Evolutionary conservation across 2,888 invertebrate species (phyloP), one percentile per base, ranked within the genome.

Genomic region (Perithous albicinctus): DNA sequence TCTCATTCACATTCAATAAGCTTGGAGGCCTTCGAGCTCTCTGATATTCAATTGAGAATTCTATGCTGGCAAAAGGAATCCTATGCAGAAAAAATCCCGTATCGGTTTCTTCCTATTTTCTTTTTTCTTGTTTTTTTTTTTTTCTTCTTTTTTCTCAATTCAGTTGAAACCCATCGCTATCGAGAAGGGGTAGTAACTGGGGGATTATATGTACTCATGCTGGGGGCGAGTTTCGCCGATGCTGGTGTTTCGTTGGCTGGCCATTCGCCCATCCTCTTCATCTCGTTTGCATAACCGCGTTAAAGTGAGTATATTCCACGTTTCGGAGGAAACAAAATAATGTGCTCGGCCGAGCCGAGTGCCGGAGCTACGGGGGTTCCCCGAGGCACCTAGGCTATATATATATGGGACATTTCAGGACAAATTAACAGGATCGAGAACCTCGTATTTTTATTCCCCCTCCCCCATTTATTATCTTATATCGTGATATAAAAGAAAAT

Each of bases 221-320:
- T 12, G 41, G 67, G 46, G 20, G 48, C 18, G 43, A 61, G 73
- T 73, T 51, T 46, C 32, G 51, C 48, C 43, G 61, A 56, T 15
- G 56, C 35, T 26, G 48, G 41, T 29, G 56, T 38, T 64, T 59
- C 43, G 29, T 29, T 46, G 20, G 56, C 7, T 56, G 38, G 35
- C 46, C 67, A 20, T 12, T 74, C 72, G 43, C 70, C 72, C 61
- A 43, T 75, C 41, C 76, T 61, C 74, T 61, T 67, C 43, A 59
- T 59, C 61, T 70, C 32, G 67, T 86, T 86, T 86, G 75, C 86
- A 86, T 86, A 86, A 86, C 81, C 69, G 81, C 82, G 82, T 86
- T 86, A 84, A 84, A 84, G 84, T 75, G 80, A 81, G 78, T 83
- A 80, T 85, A 61, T 76, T 72, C 76, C 70, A 26, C 80, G 80